phyloP scores from a whole-genome alignment of 64 coral and sea anemone species.

The Porites lutea region DNA sequence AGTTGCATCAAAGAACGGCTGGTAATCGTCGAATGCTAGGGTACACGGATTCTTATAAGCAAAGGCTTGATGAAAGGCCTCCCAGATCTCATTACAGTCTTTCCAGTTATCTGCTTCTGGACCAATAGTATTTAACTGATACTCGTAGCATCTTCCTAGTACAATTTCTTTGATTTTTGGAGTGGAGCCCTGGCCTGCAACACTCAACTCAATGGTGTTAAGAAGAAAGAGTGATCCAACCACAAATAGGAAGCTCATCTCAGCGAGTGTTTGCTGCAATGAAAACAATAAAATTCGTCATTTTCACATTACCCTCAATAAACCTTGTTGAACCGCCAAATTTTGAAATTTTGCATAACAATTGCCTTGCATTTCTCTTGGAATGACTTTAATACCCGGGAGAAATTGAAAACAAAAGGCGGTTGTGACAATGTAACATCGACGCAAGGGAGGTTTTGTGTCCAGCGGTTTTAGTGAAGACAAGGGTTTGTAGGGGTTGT shows the following conservation, averaged over 20 bases:
- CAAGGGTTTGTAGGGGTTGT: too few species aligned
- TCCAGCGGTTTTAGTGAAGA: too few species aligned
- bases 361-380: too few species aligned
- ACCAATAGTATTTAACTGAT: conserved; percentile 24
- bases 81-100: conserved; percentile 57
- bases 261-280: too few species aligned
- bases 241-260: neutral
- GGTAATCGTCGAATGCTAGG: conserved; percentile 46
- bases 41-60: conserved; percentile 67
- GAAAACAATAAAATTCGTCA: too few species aligned
- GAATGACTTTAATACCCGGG: too few species aligned
- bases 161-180: conserved; percentile 55
- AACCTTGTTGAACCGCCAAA: too few species aligned
- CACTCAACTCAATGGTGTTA: neutral
- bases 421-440: too few species aligned
- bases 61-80: conserved; percentile 27
- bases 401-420: too few species aligned
- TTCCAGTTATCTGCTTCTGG: neutral
- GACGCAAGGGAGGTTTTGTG: too few species aligned
- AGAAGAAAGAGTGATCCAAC: neutral
- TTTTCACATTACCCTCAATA: too few species aligned
- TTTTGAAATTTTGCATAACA: too few species aligned
- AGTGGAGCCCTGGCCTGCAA: conserved; percentile 12
- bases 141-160: conserved; percentile 43
- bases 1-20: conserved; percentile 47